phyloP scores from a whole-genome alignment of 2,113 vertebrate genomes.

The Malurus elegans region DNA sequence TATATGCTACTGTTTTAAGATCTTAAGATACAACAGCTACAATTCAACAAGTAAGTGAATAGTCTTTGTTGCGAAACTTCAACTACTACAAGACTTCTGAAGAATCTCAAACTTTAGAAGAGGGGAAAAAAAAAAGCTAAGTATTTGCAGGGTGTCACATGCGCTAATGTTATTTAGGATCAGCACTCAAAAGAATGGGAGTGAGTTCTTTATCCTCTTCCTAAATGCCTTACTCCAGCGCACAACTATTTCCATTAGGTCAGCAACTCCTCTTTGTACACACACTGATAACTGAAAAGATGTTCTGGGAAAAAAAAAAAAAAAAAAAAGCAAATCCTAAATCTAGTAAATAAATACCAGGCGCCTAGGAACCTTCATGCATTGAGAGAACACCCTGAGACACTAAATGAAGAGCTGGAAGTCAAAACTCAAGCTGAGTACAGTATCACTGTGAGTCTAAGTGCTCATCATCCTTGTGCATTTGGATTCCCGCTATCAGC shows the following conservation, averaged over 20 bases:
- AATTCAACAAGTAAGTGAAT: neutral
- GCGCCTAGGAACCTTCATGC: fast-evolving
- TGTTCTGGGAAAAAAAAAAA: neutral
- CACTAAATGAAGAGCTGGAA: neutral
- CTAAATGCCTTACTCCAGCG: neutral
- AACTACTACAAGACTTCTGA: neutral
- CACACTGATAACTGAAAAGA: neutral
- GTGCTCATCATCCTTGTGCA: neutral
- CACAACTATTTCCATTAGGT: neutral
- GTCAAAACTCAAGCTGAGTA: neutral
- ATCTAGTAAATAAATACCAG: neutral
- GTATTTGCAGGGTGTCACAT: neutral
- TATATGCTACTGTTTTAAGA: neutral
- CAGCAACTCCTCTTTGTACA: neutral
- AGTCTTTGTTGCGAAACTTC: neutral
- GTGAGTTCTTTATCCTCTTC: neutral
- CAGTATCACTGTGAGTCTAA: neutral
- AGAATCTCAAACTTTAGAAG: neutral
- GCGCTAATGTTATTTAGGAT: neutral
- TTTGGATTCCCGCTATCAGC: neutral
- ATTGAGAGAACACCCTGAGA: neutral
- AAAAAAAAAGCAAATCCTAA: neutral
- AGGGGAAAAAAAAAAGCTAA: neutral
- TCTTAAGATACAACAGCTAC: neutral
- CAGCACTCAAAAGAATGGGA: neutral